A percentile compares a stretch with the other conserved stretches of the same genome.
Evolutionary conservation across 2,888 invertebrate genomes (phyloP).

Genomic region (Agrochola lota): DNA sequence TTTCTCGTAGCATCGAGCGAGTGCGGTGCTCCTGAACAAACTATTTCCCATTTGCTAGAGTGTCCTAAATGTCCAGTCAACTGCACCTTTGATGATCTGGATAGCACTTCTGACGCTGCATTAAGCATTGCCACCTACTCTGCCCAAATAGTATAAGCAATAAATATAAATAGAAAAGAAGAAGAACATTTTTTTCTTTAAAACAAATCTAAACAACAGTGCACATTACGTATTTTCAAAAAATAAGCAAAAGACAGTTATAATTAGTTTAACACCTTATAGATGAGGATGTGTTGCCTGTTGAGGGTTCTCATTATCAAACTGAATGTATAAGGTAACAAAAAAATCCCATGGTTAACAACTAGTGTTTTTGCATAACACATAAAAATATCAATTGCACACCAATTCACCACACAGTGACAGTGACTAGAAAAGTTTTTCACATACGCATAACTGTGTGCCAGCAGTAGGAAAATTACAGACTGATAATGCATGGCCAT

Average conservation of each 20-base stretch:
- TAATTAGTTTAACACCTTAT: background rate
- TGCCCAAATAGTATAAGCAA: no score
- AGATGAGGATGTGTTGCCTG: background rate
- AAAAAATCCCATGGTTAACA: background rate
- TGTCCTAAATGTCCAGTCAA: background rate
- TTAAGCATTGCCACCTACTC: background rate
- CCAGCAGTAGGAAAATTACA: no score
- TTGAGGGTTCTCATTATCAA: background rate
- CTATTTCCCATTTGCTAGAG: background rate
- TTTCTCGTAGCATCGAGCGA: background rate
- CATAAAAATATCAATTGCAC: background rate
- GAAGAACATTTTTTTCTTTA: background rate
- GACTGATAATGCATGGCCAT: no score
- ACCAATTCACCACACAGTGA: background rate
- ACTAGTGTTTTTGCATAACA: background rate
- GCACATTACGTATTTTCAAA: background rate
- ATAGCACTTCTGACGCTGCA: background rate
- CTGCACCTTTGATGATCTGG: background rate
- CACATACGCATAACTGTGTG: no score
- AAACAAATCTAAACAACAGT: background rate
- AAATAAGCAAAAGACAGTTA: background rate
- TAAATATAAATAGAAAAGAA: no score
- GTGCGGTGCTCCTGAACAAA: background rate
- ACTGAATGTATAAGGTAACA: no score
- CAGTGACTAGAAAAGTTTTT: background rate